Evolutionary conservation across 2,888 invertebrate genomes (phyloP), one percentile per base, ranked within the genome.

Genomic region (Ecliptopera silaceata): DNA sequence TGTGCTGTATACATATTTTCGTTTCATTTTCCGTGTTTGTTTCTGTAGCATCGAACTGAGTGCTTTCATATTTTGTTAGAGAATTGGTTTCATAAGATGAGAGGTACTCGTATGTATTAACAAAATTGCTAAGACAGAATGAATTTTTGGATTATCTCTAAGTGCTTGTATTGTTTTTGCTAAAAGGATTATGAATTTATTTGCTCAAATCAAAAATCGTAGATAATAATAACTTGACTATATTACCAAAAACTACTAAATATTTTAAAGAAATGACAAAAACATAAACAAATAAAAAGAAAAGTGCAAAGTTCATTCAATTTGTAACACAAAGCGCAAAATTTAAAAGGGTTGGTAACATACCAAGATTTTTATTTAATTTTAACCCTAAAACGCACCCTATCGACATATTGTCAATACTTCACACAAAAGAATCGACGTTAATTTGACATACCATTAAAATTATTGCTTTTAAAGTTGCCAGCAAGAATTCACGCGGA

Each of bases 371-470:
- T 69, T 70, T 69, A 74, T 73, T 75, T 72, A 70, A 72, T 69
- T 70, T 56, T 54, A 54, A 69, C 64, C 71, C 72, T 70, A 71
- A 41, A 41, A 68, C 43, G 26, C 46, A 84, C 86, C 85, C 88
- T 82, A 88, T 90, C 85, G 90, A 86, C 88, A 87, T 84, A 88
- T 87, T 88, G 87, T 79, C 86, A 78, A 88, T 88, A 83, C 67
- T 68, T 65, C 62, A 59, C 70, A 89, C 85, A 88, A 89, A 82
- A 71, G 85, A 72, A 79, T 80, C 79, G 84, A 89, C 86, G 85
- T 86, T 88, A 89, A 90, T 88, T 88, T 87, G 90, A 89, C 89
- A 80, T 87, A 84, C 84, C 86, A 88, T 90, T 89, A 88, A 88
- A 86, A 84, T 86, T 77, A 88, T 90, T 84, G 80, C 87, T 84